Base-by-base conservation (phyloP, 1,140 invertebrate genomes). In the Dreissena polymorpha region DNA sequence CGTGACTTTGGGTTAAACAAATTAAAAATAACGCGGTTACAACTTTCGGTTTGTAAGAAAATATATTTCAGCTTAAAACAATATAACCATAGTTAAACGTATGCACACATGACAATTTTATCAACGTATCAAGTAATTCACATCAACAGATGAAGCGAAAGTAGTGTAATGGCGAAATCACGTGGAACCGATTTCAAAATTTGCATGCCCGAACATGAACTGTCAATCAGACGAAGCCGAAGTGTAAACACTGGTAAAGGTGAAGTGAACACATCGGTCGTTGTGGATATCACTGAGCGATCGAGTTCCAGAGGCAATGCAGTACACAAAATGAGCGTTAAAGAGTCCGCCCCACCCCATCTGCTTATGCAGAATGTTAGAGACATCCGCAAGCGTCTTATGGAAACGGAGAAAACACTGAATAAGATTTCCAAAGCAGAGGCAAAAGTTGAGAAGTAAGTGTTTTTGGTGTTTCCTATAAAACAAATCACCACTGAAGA, bases 351-450 rank as follows among this genome's bases (percentile, higher is more conserved):
- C 21, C 83, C 84, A 72, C 85, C 87, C 29, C 81, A 86, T 60
- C 76, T 87, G 68, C 65, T 88, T 18, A 84, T 88, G 77, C 84
- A 86, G 51, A 89, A 89, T 83, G 86, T 89, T 12, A 76, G 88
- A 50, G 89, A 91, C 63, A 78, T 91, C 68, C 85, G 87, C 63
- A 86, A 86, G 67, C 79, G 88, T 71, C 81, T 91, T 21, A 50
- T 82, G 49, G 89, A 89, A 50, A 90, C 89, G 0, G 90, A 91
- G 63, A 88, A 81, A 73, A 90, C 86, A 57, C 75, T 91, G 65
- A 89, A 88, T 64, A 90, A 86, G 69, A 75, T 91, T 12, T 85
- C 86, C 10, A 86, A 86, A 21, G 85, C 89, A 53, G 90, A 91
- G 68, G 72, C 72, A 10, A 83, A 83, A 55, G 49, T 83, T 14